Evolutionary conservation across 1,140 invertebrate species (phyloP).

Genomic region (Ditylenchus dipsaci): DNA sequence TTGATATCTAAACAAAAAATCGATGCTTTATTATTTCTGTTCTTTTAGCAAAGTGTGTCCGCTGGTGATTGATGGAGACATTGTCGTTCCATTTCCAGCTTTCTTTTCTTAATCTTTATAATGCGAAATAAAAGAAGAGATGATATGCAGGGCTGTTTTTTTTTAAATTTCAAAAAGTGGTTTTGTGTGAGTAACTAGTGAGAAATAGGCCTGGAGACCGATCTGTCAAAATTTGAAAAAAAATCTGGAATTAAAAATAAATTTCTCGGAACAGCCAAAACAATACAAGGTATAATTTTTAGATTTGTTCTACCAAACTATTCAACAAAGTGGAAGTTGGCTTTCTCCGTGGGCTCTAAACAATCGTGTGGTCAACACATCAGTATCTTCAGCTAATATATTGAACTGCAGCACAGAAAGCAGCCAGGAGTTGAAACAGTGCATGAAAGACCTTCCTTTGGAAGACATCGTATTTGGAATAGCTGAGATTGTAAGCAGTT

Average conservation of each 20-base stretch:
- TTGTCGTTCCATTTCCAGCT: neutral
- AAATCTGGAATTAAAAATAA: too few species aligned
- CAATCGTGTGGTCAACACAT: conserved; percentile 17
- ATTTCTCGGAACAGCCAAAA: too few species aligned
- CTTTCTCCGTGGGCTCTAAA: conserved; percentile 29
- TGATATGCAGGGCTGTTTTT: too few species aligned
- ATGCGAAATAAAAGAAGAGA: neutral
- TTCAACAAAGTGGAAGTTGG: conserved; percentile 30
- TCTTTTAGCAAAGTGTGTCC: neutral
- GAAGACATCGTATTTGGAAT: conserved; percentile 15
- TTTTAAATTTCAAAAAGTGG: too few species aligned
- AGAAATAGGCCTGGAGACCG: too few species aligned
- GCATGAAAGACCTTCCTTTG: conserved; percentile 12
- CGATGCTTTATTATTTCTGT: neutral
- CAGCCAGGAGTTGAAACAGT: conserved; percentile 3
- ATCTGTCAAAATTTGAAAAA: too few species aligned
- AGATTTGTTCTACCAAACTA: conserved; percentile 32
- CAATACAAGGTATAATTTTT: neutral
- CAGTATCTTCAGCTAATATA: neutral
- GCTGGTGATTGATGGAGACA: too few species aligned
- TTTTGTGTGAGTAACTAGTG: too few species aligned
- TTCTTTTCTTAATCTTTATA: neutral
- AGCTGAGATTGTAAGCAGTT: neutral
- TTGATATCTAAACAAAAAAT: too few species aligned
- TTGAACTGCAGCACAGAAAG: conserved; percentile 3